phyloP scores from a whole-genome alignment of 2,888 invertebrate species.

The Lutraria lutraria region DNA sequence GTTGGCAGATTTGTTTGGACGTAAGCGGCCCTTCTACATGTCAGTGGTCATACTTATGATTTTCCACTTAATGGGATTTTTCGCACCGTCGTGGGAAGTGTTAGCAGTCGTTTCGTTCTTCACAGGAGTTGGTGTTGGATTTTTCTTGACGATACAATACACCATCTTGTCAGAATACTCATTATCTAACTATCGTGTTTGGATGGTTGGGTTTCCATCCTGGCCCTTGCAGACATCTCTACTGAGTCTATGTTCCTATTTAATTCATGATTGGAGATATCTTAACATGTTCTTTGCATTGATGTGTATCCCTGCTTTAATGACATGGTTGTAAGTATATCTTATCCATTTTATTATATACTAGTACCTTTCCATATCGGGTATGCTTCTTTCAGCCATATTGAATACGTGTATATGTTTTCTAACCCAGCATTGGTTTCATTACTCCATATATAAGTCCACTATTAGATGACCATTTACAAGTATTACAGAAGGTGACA shows the following conservation, averaged over 20 bases:
- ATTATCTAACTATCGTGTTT: slow-evolving; percentile 38
- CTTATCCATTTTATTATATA: neutral
- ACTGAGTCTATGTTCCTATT: slow-evolving; percentile 27
- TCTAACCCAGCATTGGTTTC: too few relatives aligned
- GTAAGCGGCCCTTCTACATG: slow-evolving; percentile 43
- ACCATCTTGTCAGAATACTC: slow-evolving; percentile 48
- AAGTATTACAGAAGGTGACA: too few relatives aligned
- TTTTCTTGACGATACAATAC: slow-evolving; percentile 44
- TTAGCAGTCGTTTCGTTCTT: slow-evolving; percentile 44
- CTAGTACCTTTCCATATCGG: too few relatives aligned
- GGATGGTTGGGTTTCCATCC: slow-evolving; percentile 49
- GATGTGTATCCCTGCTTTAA: slow-evolving; percentile 20
- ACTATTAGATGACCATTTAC: too few relatives aligned
- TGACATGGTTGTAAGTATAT: slow-evolving; percentile 48
- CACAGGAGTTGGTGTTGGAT: slow-evolving; percentile 42
- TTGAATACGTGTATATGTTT: too few relatives aligned
- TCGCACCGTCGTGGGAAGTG: slow-evolving; percentile 52
- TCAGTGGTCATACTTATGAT: slow-evolving; percentile 10
- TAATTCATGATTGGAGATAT: slow-evolving; percentile 45
- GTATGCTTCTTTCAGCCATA: too few relatives aligned
- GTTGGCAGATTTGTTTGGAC: slow-evolving; percentile 47
- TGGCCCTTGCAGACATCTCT: slow-evolving; percentile 37
- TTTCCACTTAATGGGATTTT: slow-evolving; percentile 25
- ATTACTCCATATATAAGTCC: too few relatives aligned
- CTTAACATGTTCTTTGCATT: slow-evolving; percentile 30